These are phyloP conservation scores for Macaria notata DNA, from an alignment of 2,888 invertebrate species.

Conservation along the genomic window DNA sequence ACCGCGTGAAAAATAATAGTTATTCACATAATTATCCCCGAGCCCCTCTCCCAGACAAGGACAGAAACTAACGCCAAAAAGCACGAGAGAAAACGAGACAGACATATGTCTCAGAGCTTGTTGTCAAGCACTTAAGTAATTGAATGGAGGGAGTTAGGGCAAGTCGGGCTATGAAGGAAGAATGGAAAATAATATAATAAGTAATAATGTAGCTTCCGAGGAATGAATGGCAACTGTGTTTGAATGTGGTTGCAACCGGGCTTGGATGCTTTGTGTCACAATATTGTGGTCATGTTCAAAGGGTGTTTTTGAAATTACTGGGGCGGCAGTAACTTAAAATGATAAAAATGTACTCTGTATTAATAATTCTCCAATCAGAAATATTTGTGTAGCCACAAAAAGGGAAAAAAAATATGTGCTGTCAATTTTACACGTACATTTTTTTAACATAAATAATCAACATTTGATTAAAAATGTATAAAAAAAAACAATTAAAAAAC, in stretches of 20 bases:
- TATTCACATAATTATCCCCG: conserved; percentile 73
- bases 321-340: too few species aligned
- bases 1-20: conserved; percentile 76
- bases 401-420: too few species aligned
- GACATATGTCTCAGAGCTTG: conserved; percentile 49
- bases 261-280: conserved; percentile 8
- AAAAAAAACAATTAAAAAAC: too few species aligned
- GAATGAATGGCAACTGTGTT: conserved; percentile 26
- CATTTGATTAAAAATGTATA: too few species aligned
- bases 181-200: conserved; percentile 73
- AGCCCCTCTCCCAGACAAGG: conserved; percentile 55
- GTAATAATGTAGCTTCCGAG: conserved; percentile 32
- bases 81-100: conserved; percentile 52
- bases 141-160: conserved; percentile 69
- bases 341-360: too few species aligned
- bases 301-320: too few species aligned
- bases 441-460: too few species aligned
- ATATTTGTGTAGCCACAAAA: too few species aligned
- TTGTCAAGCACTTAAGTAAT: conserved; percentile 77
- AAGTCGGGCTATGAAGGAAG: conserved; percentile 65
- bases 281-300: conserved; percentile 7
- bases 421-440: too few species aligned
- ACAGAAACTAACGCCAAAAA: conserved; percentile 32
- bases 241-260: conserved; percentile 16
- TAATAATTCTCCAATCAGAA: too few species aligned